Conservation (phyloP, 1,140 invertebrate species). For the Drosophila baimaii region DNA sequence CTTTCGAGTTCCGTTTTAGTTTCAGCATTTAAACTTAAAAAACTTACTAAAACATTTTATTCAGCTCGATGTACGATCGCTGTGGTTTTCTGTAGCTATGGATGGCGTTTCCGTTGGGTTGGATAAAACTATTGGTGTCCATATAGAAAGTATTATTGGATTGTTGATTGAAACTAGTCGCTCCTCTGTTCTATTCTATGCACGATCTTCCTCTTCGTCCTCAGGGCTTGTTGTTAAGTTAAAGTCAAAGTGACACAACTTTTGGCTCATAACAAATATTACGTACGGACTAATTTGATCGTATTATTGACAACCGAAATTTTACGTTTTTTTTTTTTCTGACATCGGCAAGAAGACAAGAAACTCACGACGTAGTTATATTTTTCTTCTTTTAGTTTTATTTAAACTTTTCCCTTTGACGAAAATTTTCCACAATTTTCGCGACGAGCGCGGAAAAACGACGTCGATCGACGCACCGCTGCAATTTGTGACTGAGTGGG, state of each 20-base stretch:
- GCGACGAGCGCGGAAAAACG: slow-evolving; percentile 33
- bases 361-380: slow-evolving; percentile 6
- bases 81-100: background rate
- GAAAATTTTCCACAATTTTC: slow-evolving; percentile 17
- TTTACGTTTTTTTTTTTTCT: slow-evolving; percentile 7
- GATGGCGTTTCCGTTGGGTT: background rate
- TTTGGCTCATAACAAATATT: slow-evolving; percentile 19
- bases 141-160: slow-evolving; percentile 4
- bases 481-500: slow-evolving; percentile 37
- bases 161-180: background rate
- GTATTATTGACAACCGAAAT: slow-evolving; percentile 29
- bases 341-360: slow-evolving; percentile 12
- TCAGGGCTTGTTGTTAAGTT: background rate
- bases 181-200: too few species aligned
- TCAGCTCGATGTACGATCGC: slow-evolving; percentile 13
- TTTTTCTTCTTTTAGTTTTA: background rate
- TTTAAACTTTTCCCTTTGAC: background rate
- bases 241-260: slow-evolving; percentile 7
- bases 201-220: slow-evolving; percentile 1
- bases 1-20: slow-evolving; percentile 30
- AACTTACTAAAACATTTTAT: slow-evolving; percentile 71
- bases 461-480: slow-evolving; percentile 49
- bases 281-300: slow-evolving; percentile 19
- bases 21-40: slow-evolving; percentile 21
- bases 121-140: background rate